Evolutionary conservation across 2,113 vertebrate genomes (phyloP), one percentile per base, ranked within the genome.

Genomic region (Nestor notabilis): DNA sequence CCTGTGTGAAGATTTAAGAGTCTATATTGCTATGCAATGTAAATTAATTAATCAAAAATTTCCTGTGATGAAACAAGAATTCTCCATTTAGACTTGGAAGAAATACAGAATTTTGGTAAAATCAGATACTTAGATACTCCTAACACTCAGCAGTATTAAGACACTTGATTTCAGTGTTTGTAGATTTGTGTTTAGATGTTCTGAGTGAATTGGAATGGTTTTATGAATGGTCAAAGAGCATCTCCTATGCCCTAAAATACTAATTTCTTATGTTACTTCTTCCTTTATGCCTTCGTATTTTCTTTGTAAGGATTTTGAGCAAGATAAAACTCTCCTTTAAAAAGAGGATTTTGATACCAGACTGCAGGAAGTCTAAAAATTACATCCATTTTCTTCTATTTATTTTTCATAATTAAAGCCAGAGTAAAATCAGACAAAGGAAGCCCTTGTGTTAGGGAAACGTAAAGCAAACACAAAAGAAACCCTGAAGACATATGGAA

Each of bases 391-490:
- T 74, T 91, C 33, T 89, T 77, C 21, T 76, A 70, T 83, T 92
- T 84, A 31, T 92, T 92, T 83, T 84, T 91, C 24, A 13, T 75
- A 5, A 94, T 96, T 91, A 91, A 93, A 96, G 47, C 39, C 60
- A 58, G 55, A 87, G 35, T 81, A 86, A 89, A 95, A 89, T 75
- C 49, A 93, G 91, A 83, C 53, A 91, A 87, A 95, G 84, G 64
- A 74, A 91, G 66, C 21, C 61, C 53, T 35, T 93, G 56, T 85
- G 31, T n/a, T 69, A 76, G 47, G 78, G 64, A 94, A 96, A 89
- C 17, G 18, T 60, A 66, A 87, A 84, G 55, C 61, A 87, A 92
- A 66, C 46, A 85, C 20, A 86, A 61, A 85, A 53, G 49, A 93
- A 92, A 56, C 24, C 6, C 27, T 63, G 44, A 89, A 83, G 71